Percentiles rank a stretch among this genome's conserved stretches.
Evolutionary conservation across 2,888 invertebrate species (phyloP).

Genomic region (Pachycephus smyrnensis): DNA sequence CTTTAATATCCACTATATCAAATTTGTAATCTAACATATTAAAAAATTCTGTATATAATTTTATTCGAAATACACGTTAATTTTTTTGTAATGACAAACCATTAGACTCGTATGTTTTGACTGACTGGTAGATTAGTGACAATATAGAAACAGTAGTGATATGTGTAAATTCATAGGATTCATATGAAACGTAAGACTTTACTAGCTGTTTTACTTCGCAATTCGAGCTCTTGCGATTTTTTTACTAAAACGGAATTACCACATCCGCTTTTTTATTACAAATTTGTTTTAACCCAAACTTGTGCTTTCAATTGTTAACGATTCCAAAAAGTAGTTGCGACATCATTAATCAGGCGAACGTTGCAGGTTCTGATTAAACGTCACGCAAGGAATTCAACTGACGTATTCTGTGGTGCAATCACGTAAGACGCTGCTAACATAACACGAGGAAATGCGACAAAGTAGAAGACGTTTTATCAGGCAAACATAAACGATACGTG

Average conservation of each 20-base stretch:
- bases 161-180: background rate
- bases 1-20: background rate
- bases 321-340: background rate
- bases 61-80: background rate
- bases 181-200: background rate
- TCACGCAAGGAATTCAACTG: background rate
- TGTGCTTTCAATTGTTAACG: background rate
- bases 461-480: slow-evolving; percentile 17
- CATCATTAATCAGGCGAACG: background rate
- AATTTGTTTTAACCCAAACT: background rate
- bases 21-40: background rate
- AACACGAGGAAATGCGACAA: slow-evolving; percentile 26
- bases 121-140: background rate
- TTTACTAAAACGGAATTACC: background rate
- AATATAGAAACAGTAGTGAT: background rate
- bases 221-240: background rate
- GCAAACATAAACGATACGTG: slow-evolving; percentile 14
- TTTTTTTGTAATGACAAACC: background rate
- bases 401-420: background rate
- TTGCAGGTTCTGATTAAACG: background rate
- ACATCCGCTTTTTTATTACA: background rate
- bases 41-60: background rate
- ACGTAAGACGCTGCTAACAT: background rate
- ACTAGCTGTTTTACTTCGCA: background rate
- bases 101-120: background rate